Evolutionary conservation across 1,140 invertebrate species (phyloP), one percentile per base, ranked within the genome.

Genomic region (Ladona fulva): DNA sequence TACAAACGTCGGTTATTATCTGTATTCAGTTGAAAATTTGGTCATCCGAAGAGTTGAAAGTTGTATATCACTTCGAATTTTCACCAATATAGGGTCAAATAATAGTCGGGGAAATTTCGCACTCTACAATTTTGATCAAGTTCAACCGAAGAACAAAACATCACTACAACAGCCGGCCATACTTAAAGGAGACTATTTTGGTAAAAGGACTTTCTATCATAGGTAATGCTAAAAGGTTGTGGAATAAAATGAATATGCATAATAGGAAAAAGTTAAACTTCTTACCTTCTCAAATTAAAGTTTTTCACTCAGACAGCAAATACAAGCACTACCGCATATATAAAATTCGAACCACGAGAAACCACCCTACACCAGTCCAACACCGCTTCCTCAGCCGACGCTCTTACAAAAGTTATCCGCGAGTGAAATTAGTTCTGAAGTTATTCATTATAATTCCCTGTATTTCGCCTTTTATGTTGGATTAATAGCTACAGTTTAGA

Each of bases 381-480:
- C 52, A 66, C 52, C 52, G 52, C 52, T 66, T 66, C 52, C 52
- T 66, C n/a, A 66, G 52, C 52, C 52, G 52, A 66, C 52, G 52
- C 52, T 66, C n/a, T 12, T 16, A 22, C 52, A 5, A 37, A 37
- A 37, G 29, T 37, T 37, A 5, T 37, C 29, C 29, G 29, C 29
- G 29, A 5, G 8, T 1, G 29, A 37, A 37, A 37, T 37, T 37
- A 37, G 29, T 37, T 37, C 29, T 8, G 1, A 37, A 1, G 3
- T 8, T 5, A 37, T 37, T 37, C 29, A 37, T 37, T 8, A 37
- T 5, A 1, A 37, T 1, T 37, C 8, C 1, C 29, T 37, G 1
- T 37, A 5, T 37, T 5, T 5, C 29, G 29, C 29, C 29, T 37
- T n/a, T n/a, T 8, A 37, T 5, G 29, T 37, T 37, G 8, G 1